These are phyloP conservation scores for Eurois occulta DNA, from an alignment of 2,888 invertebrate species.

Conservation along the genomic window DNA sequence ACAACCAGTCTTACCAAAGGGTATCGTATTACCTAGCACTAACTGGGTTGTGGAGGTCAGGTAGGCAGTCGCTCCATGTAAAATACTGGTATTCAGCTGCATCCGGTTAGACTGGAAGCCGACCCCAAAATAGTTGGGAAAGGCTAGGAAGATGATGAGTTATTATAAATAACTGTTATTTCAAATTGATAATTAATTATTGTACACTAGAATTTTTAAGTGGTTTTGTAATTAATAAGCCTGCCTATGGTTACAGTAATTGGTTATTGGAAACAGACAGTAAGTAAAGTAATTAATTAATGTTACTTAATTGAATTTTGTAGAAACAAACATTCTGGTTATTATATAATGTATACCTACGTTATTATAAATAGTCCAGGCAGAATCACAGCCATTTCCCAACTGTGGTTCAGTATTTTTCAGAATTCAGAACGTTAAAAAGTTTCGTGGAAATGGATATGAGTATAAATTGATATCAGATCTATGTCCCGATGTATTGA, in stretches of 20 bases:
- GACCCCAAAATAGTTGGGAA: no score
- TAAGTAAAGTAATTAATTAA: background rate
- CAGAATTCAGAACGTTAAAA: background rate
- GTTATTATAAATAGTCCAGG: background rate
- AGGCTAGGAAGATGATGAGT: no score
- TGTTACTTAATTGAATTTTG: background rate
- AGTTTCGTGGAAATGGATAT: background rate
- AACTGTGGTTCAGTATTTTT: background rate
- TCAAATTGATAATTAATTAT: background rate
- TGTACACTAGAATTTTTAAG: background rate
- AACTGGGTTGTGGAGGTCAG: no score
- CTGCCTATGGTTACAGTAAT: background rate
- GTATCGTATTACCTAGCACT: no score
- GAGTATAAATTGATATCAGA: slow-evolving; percentile 19
- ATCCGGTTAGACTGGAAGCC: no score
- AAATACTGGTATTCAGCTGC: no score
- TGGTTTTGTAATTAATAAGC: slow-evolving; percentile 11
- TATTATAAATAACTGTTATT: background rate
- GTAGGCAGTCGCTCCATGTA: no score
- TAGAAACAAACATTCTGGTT: background rate
- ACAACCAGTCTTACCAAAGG: no score
- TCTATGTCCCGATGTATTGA: slow-evolving; percentile 23
- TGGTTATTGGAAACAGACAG: slow-evolving; percentile 13
- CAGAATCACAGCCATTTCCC: background rate
- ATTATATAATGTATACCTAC: background rate